Evolutionary conservation across 1,140 invertebrate species (phyloP).

Genomic region (Antheraea pernyi): DNA sequence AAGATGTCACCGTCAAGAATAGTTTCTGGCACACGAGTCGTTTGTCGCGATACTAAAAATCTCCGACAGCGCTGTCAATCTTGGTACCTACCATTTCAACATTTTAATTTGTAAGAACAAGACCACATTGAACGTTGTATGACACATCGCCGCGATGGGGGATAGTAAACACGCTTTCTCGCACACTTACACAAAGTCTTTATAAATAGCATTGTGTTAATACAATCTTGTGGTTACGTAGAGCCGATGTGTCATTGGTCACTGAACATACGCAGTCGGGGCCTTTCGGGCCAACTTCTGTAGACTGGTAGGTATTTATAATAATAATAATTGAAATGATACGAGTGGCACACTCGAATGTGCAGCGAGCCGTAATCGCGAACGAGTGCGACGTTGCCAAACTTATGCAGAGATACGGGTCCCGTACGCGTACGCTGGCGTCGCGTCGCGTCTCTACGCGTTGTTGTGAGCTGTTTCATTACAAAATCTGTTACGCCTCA

Average conservation of each 20-base stretch:
- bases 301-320: conserved; percentile 43
- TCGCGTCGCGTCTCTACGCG: conserved; percentile 16
- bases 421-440: conserved; percentile 33
- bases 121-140: conserved; percentile 65
- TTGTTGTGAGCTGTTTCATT: conserved; percentile 32
- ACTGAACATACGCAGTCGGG: conserved; percentile 43
- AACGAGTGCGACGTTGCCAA: conserved; percentile 56
- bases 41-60: conserved; percentile 18
- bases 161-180: conserved; percentile 70
- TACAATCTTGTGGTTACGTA: conserved; percentile 65
- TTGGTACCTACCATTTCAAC: conserved; percentile 9
- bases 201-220: conserved; percentile 72
- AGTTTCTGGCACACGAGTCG: conserved; percentile 34
- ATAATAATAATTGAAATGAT: conserved; percentile 31
- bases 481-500: conserved; percentile 17
- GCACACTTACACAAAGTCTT: conserved; percentile 54
- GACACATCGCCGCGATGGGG: conserved; percentile 66
- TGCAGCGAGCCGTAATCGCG: conserved; percentile 40
- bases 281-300: conserved; percentile 30
- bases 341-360: background rate
- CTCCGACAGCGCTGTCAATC: conserved; percentile 15
- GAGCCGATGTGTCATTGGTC: conserved; percentile 52
- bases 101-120: conserved; percentile 59
- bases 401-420: conserved; percentile 38
- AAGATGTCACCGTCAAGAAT: conserved; percentile 36